Evolutionary conservation across 2,113 vertebrate species (phyloP).

Genomic region (Macrotus californicus): DNA sequence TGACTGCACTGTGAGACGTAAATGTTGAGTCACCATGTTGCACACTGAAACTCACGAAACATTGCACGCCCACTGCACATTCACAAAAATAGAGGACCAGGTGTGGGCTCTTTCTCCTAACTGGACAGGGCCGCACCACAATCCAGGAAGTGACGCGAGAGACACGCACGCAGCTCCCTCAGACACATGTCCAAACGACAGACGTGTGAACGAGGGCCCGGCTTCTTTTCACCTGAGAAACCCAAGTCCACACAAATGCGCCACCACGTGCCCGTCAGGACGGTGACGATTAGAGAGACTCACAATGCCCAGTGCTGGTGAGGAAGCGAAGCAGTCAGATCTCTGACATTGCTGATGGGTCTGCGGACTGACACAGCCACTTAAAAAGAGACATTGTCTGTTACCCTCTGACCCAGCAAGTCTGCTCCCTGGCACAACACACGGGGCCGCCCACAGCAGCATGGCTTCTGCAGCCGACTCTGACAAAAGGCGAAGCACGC

Average conservation of each 20-base stretch:
- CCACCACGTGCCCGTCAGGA: background rate
- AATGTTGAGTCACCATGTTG: background rate
- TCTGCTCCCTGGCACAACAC: background rate
- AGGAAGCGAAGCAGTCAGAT: background rate
- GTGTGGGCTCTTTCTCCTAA: background rate
- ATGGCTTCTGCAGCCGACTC: background rate
- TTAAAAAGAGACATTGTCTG: background rate
- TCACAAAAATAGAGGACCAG: background rate
- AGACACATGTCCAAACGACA: background rate
- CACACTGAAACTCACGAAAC: background rate
- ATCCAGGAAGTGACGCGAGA: background rate
- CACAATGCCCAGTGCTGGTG: background rate
- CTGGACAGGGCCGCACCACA: background rate
- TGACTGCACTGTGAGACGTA: accelerated
- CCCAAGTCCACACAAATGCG: background rate
- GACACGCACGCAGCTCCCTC: background rate
- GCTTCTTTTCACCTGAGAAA: background rate
- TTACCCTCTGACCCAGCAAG: background rate
- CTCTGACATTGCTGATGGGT: background rate
- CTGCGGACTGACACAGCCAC: too few species aligned
- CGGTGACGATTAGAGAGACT: background rate
- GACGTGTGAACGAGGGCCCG: background rate
- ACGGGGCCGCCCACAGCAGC: too few species aligned
- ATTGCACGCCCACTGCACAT: accelerated
- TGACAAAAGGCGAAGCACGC: too few species aligned